Base-by-base conservation (phyloP, 1,140 invertebrate genomes). In the Helicoverpa zea region DNA sequence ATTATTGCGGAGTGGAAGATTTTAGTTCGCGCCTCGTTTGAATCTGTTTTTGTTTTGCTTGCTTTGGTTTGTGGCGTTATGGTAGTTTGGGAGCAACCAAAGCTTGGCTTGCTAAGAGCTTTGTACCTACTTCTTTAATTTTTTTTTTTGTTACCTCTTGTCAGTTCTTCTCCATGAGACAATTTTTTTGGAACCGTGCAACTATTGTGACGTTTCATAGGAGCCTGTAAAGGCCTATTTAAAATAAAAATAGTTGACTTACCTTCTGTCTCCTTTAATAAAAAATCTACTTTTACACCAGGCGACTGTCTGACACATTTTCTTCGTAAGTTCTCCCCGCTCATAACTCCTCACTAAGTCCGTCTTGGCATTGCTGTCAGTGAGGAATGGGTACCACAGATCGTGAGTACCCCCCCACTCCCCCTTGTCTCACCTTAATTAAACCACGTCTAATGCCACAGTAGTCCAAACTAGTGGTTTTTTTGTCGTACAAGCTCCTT, bases 371-470 rank as follows among this genome's bases (percentile, higher is more conserved):
- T n/a, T 16, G 16, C 72, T 82, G 68, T 84, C 76, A 87, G 82
- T 83, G 72, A 84, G 51, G 72, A 80, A 85, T 84, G 77, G 70
- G 74, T 54, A 59, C 74, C 72, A 58, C 84, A 82, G 81, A 80
- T 84, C 76, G 74, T 56, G 61, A 54, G 75, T 76, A 64, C 68
- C 61, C 59, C 68, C 73, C 68, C 68, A 58, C 52, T 68, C 68
- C 63, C 54, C 49, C 77, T 77, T 72, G 81, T 83, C 83, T 72
- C 83, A 85, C 84, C 84, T 89, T 86, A 89, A 87, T 85, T 83
- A 83, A 84, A 84, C 56, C 66, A 75, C 47, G 66, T 47, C 72
- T 59, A 64, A 23, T 51, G 30, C 18, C 13, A 75, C 73, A 66
- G 43, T 43, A 56, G 70, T 35, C 30, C 18, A 56, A 74, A 11